These are phyloP conservation scores for Neosilurus hyrtlii DNA, from an alignment of 2,797 vertebrate species.

Conservation along the genomic window DNA sequence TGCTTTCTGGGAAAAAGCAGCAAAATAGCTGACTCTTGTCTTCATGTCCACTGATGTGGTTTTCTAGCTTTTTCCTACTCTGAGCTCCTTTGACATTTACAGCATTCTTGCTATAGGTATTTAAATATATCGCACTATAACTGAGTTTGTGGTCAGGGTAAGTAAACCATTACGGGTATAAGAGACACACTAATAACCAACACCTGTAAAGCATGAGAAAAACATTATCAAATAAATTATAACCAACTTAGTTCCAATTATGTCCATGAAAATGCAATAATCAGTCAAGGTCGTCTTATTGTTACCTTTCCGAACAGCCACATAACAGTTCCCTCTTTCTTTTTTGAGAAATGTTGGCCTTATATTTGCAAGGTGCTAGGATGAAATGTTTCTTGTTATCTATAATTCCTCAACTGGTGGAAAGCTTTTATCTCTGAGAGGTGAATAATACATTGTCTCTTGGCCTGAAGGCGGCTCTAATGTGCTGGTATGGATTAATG, in stretches of 20 bases:
- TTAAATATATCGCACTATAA: background rate
- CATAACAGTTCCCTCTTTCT: background rate
- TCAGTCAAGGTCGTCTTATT: background rate
- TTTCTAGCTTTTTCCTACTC: slow-evolving; percentile 60
- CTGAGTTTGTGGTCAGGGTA: background rate
- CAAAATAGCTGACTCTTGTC: slow-evolving; percentile 65
- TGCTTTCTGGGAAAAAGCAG: slow-evolving; percentile 63
- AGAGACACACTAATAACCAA: background rate
- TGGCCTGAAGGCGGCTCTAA: slow-evolving; percentile 70
- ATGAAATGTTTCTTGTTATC: slow-evolving; percentile 60
- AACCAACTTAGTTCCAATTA: too few relatives aligned
- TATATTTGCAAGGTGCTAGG: background rate
- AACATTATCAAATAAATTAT: background rate
- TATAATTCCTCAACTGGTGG: slow-evolving; percentile 13
- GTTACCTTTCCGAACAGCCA: background rate
- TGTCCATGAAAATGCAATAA: background rate
- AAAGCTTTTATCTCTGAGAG: slow-evolving; percentile 64
- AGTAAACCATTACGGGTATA: background rate
- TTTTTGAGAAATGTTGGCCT: too few relatives aligned
- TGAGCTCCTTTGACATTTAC: slow-evolving; percentile 50
- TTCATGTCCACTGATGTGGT: slow-evolving; percentile 69
- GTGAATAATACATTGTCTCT: slow-evolving; percentile 72
- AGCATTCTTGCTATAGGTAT: background rate
- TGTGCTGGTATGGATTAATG: slow-evolving; percentile 79
- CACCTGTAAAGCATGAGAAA: background rate